These are phyloP conservation scores for Malthinus seriepunctatus DNA, from an alignment of 2,888 invertebrate genomes.

Conservation along the genomic window DNA sequence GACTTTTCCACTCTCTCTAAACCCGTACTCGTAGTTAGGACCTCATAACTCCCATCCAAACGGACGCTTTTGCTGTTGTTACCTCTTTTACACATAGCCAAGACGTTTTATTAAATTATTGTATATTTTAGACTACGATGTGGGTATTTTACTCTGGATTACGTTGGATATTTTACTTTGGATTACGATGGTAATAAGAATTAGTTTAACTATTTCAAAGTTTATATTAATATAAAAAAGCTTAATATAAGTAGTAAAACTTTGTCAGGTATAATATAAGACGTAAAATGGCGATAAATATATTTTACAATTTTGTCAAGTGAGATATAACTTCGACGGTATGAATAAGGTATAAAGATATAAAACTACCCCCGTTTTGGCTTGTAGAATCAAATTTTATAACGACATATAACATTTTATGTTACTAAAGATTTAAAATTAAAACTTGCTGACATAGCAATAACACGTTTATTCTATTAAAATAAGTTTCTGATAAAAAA, in stretches of 20 bases:
- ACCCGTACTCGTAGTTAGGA: too few relatives aligned
- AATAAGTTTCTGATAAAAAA: constrained; percentile 1
- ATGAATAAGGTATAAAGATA: constrained; percentile 34
- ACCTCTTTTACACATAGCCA: too few relatives aligned
- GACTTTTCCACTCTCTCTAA: too few relatives aligned
- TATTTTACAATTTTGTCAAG: constrained; percentile 54
- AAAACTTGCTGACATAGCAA: constrained; percentile 28
- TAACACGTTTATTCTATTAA: constrained; percentile 23
- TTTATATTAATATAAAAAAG: too few relatives aligned
- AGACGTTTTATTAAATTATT: too few relatives aligned
- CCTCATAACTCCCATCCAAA: too few relatives aligned
- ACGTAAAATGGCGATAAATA: constrained; percentile 51
- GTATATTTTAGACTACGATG: too few relatives aligned
- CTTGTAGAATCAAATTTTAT: constrained; percentile 32
- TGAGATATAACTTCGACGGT: constrained; percentile 38
- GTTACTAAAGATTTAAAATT: constrained; percentile 29
- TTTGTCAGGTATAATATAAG: constrained; percentile 42
- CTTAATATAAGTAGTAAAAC: constrained; percentile 13
- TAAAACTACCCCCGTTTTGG: constrained; percentile 32
- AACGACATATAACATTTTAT: constrained; percentile 30
- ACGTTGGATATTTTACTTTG: too few relatives aligned
- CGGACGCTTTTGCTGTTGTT: too few relatives aligned
- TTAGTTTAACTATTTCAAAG: too few relatives aligned
- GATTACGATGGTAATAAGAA: too few relatives aligned
- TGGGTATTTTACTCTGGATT: too few relatives aligned